Evolutionary conservation across 2,888 invertebrate genomes (phyloP), one percentile per base, ranked within the genome.

Genomic region (Zaprionus bogoriensis): DNA sequence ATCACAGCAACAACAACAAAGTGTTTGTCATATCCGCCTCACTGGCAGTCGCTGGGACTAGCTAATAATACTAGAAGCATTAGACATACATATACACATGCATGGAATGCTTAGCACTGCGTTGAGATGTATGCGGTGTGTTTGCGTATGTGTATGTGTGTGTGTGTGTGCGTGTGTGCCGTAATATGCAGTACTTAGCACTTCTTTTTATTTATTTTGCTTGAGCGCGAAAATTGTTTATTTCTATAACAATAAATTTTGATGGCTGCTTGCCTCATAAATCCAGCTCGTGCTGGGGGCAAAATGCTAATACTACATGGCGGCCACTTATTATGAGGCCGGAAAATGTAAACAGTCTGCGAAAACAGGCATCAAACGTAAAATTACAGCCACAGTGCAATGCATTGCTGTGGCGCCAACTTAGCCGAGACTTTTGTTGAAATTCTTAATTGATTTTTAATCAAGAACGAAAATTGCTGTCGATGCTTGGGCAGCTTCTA

Each of bases 191-290:
- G 20, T 64, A 66, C 73, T 84, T 77, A 81, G 66, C 77, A 82
- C 85, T 74, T 79, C 46, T 60, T 57, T 59, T 64, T 66, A 54
- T 67, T 74, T 68, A 57, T 58, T 59, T 52, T 54, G 47, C 48
- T 39, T 50, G 14, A 50, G 73, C 68, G 53, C 53, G 3, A 17
- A 65, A 74, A 80, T 67, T 77, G 76, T 85, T 83, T 83, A 74
- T 82, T 77, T 85, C 76, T 38, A 55, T 69, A 47, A 46, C 76
- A 67, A 80, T 78, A 76, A 74, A 74, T 58, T 78, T 64, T 76
- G 69, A 83, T 83, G 80, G 65, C 61, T 61, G 58, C 73, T 67
- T 63, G 60, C 41, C 62, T 41, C 72, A 83, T 85, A 74, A 85
- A 78, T 85, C 66, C 66, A 17, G 19, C 45, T 22, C 42, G n/a